These are phyloP conservation scores for Paratilapia polleni DNA, from an alignment of 2,113 vertebrate genomes.

Conservation along the genomic window DNA sequence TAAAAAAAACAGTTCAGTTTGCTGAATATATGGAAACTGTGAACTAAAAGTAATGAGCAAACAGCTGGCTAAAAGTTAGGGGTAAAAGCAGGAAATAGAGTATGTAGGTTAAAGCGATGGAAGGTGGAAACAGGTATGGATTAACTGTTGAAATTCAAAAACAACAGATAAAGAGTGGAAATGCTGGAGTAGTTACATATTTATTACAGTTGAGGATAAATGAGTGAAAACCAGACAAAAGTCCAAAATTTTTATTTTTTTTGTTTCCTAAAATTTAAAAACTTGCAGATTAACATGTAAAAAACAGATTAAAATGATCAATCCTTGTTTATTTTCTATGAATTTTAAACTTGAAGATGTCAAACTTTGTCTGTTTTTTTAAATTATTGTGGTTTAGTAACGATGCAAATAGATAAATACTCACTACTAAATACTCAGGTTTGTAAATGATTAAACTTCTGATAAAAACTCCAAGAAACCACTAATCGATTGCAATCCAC, in stretches of 20 bases:
- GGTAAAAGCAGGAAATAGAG: not conserved
- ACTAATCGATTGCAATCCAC: no score
- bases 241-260: not conserved
- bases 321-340: not conserved
- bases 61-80: not conserved
- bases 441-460: not conserved
- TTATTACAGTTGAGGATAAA: not conserved
- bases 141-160: not conserved
- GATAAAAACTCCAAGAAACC: no score
- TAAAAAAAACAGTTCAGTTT: not conserved
- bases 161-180: not conserved
- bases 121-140: not conserved
- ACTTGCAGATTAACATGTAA: fast-evolving
- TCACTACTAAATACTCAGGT: not conserved
- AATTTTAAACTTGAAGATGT: not conserved
- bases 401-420: not conserved
- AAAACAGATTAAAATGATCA: not conserved
- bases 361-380: not conserved
- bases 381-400: not conserved
- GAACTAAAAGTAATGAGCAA: not conserved
- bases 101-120: no score
- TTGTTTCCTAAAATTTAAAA: not conserved
- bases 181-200: not conserved
- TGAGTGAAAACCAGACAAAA: not conserved
- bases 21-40: not conserved